These are phyloP conservation scores for Telenomus remus DNA, from an alignment of 1,140 invertebrate species.

Conservation along the genomic window DNA sequence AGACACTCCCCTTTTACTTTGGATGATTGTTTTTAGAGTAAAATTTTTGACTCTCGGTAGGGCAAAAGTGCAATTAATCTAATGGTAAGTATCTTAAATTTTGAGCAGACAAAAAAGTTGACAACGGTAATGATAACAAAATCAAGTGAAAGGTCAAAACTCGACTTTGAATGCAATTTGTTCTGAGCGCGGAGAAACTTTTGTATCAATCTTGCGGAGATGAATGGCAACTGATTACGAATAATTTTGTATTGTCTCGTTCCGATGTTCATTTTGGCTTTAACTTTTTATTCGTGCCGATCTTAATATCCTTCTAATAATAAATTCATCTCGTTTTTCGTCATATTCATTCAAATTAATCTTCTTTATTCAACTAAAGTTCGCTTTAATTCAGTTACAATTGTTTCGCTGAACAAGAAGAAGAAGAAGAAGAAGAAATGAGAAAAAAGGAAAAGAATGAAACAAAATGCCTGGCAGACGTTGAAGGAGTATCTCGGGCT, in stretches of 20 bases:
- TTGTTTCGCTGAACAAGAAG: neutral
- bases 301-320: conserved; percentile 4
- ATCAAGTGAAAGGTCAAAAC: too few relatives aligned
- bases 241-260: conserved; percentile 27
- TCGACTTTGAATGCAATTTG: conserved; percentile 21
- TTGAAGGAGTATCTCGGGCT: neutral
- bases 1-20: too few relatives aligned
- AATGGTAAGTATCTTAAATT: too few relatives aligned
- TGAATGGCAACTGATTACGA: conserved; percentile 35
- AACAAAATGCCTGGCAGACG: neutral
- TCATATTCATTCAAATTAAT: conserved; percentile 24
- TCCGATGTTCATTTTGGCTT: conserved; percentile 11
- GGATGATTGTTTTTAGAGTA: too few relatives aligned
- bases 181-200: conserved; percentile 14
- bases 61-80: too few relatives aligned
- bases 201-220: conserved; percentile 15
- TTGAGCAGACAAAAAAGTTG: too few relatives aligned
- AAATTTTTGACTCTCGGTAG: too few relatives aligned
- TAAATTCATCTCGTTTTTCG: conserved; percentile 21
- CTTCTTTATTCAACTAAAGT: conserved; percentile 9
- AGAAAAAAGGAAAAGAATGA: too few relatives aligned
- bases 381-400: conserved; percentile 10
- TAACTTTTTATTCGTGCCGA: conserved; percentile 3
- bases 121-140: too few relatives aligned
- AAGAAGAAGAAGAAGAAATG: conserved; percentile 3